These are phyloP conservation scores for Ephialtes manifestator DNA, from an alignment of 2,888 invertebrate species.

Conservation along the genomic window DNA sequence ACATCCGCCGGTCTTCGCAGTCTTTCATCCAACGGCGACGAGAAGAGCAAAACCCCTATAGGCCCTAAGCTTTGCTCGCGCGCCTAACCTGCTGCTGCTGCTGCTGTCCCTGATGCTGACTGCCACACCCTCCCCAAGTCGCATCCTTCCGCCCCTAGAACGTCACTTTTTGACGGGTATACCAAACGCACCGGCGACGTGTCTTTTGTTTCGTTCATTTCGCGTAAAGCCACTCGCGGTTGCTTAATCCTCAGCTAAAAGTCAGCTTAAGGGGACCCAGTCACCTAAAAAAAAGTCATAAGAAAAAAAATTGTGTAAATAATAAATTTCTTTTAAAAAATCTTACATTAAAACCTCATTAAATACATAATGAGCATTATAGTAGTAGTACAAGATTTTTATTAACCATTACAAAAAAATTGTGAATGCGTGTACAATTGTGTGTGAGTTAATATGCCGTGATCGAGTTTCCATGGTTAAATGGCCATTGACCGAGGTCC, in stretches of 20 bases:
- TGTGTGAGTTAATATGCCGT: no score
- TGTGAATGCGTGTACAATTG: no score
- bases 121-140: constrained; percentile 81
- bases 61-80: constrained; percentile 44
- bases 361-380: no score
- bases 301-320: no score
- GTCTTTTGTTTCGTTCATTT: constrained; percentile 77
- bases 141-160: constrained; percentile 80
- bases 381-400: no score
- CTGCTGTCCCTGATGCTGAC: constrained; percentile 49
- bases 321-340: no score
- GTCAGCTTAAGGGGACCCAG: no score
- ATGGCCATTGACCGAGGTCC: no score
- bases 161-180: constrained; percentile 78
- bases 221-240: constrained; percentile 75
- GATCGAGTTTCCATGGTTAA: no score
- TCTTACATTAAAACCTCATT: no score
- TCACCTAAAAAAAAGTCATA: no score
- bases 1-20: constrained; percentile 80
- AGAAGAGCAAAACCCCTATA: background rate
- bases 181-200: constrained; percentile 43
- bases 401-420: no score
- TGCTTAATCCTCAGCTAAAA: constrained; percentile 31
- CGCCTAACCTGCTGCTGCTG: constrained; percentile 46
- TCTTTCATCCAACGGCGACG: constrained; percentile 76